phyloP scores from a whole-genome alignment of 2,113 vertebrate genomes.

The Halcyon malimbica region DNA sequence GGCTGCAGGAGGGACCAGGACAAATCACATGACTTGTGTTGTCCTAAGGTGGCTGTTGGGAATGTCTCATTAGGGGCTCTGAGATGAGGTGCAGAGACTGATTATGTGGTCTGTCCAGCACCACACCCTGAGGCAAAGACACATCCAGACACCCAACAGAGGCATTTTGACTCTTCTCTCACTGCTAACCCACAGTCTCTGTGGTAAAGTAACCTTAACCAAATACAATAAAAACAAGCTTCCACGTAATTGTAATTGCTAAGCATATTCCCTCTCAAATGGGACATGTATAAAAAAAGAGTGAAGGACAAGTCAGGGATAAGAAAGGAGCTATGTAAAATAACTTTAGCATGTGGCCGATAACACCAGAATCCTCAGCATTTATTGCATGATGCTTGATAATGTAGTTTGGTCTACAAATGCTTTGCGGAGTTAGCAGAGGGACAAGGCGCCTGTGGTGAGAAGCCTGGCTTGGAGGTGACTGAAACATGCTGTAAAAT shows the following conservation, averaged over 20 bases:
- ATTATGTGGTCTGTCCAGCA: neutral
- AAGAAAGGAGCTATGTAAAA: neutral
- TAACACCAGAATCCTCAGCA: neutral
- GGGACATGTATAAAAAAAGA: neutral
- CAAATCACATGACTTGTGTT: rapidly evolving
- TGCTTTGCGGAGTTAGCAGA: neutral
- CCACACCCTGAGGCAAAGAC: neutral
- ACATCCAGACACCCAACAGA: neutral
- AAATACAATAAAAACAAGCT: neutral
- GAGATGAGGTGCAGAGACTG: neutral
- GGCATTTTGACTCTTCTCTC: neutral
- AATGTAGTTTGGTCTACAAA: neutral
- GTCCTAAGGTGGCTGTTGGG: rapidly evolving
- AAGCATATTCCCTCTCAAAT: neutral
- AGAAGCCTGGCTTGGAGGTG: neutral
- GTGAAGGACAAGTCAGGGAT: neutral
- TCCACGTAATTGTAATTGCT: neutral
- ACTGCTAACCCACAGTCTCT: neutral
- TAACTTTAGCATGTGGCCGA: neutral
- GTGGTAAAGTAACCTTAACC: neutral
- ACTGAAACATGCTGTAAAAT: neutral
- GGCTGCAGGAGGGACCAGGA: neutral
- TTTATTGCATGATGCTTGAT: neutral
- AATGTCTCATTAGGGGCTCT: rapidly evolving
- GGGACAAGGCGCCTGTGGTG: neutral